A percentile compares a stretch with the other conserved stretches of the same genome.
Evolutionary conservation across 2,113 vertebrate species (phyloP).

Genomic region (cat (Felis catus)): DNA sequence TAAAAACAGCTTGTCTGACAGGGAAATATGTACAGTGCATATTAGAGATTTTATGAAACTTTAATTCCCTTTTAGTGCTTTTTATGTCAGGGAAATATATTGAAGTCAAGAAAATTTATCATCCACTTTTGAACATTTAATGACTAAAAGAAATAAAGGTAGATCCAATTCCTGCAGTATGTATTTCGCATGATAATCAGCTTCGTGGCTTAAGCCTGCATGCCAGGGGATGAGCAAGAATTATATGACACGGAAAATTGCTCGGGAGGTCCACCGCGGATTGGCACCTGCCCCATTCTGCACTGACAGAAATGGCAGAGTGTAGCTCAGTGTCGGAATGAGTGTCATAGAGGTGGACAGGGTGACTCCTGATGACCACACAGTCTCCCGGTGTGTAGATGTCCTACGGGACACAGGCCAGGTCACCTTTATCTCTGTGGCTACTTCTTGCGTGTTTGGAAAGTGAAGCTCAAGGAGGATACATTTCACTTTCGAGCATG

Average conservation of each 20-base stretch:
- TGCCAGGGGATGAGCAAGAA: not conserved
- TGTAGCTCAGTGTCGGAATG: not conserved
- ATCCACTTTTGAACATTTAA: constrained; percentile 42
- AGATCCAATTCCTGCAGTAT: not conserved
- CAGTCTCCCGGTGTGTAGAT: not conserved
- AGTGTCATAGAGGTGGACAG: not conserved
- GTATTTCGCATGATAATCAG: not conserved
- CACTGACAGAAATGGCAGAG: too few species aligned
- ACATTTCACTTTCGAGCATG: not conserved
- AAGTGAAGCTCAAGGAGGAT: not conserved
- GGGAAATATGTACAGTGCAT: constrained; percentile 30
- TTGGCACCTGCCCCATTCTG: not conserved
- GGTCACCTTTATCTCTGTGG: not conserved
- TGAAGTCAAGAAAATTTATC: constrained; percentile 46
- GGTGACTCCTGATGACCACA: not conserved
- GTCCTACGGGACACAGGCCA: rapidly evolving
- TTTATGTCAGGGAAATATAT: constrained; percentile 51
- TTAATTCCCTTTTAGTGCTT: constrained; percentile 61
- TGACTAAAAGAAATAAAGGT: constrained; percentile 47
- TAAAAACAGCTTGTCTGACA: constrained; percentile 51
- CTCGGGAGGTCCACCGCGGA: not conserved
- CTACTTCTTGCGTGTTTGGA: not conserved
- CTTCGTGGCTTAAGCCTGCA: rapidly evolving
- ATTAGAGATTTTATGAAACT: constrained; percentile 66
- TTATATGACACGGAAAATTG: not conserved